These are phyloP conservation scores for Cyanoderma ruficeps DNA, from an alignment of 2,113 vertebrate genomes.

Conservation along the genomic window DNA sequence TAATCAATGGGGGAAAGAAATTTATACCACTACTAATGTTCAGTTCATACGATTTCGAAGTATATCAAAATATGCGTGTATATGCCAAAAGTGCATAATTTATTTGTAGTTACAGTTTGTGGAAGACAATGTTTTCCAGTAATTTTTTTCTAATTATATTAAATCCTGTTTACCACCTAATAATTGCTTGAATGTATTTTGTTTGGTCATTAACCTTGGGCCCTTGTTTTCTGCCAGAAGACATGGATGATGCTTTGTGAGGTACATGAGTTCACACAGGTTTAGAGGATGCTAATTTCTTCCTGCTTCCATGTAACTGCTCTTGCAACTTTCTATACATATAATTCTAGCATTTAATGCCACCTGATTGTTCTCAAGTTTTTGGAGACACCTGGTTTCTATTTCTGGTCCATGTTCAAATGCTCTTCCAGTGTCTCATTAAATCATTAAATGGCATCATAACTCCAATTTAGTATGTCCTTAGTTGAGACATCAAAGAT, in stretches of 20 bases:
- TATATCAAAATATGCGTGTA: background rate
- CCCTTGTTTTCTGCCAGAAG: background rate
- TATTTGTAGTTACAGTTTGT: background rate
- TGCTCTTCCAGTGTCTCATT: background rate
- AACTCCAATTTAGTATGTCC: background rate
- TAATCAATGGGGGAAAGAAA: background rate
- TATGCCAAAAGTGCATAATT: background rate
- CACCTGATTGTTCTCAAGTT: background rate
- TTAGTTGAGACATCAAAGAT: background rate
- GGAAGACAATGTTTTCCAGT: background rate
- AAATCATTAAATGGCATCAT: background rate
- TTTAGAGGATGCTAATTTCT: background rate
- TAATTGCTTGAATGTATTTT: background rate
- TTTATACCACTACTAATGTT: background rate
- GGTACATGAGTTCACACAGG: background rate
- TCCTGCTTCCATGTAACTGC: background rate
- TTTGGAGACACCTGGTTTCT: background rate
- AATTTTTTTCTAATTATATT: background rate
- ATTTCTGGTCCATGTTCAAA: background rate
- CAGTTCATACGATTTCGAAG: background rate
- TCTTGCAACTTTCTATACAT: background rate
- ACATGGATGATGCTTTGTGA: fast-evolving
- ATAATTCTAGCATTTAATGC: background rate
- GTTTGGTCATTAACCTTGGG: background rate
- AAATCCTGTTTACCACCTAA: background rate